phyloP scores from a whole-genome alignment of 2,113 vertebrate genomes.

The Capreolus pygargus region DNA sequence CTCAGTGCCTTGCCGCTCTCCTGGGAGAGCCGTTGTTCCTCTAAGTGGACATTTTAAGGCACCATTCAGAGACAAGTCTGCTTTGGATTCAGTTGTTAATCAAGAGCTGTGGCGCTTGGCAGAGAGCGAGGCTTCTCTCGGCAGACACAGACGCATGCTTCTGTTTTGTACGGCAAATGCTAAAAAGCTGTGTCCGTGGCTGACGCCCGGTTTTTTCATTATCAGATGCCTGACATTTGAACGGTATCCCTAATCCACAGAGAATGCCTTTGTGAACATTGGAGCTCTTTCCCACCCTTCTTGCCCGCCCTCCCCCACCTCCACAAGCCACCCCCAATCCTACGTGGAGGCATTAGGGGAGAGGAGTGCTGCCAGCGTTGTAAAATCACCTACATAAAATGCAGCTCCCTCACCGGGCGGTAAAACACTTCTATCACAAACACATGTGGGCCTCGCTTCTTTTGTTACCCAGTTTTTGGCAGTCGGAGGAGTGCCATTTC shows the following conservation, averaged over 20 bases:
- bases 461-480: conserved; percentile 42
- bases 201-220: conserved; percentile 63
- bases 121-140: conserved; percentile 53
- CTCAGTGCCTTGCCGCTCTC: not conserved
- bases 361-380: conserved; percentile 44
- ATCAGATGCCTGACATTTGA: conserved; percentile 59
- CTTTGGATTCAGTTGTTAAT: conserved; percentile 50
- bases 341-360: not conserved
- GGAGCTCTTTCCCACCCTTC: not conserved
- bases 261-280: conserved; percentile 54
- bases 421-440: conserved; percentile 42
- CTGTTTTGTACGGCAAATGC: conserved; percentile 66
- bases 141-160: conserved; percentile 20
- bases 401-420: conserved; percentile 10
- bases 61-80: not conserved
- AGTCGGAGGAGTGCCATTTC: not conserved
- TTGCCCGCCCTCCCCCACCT: not conserved
- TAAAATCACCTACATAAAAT: conserved; percentile 60
- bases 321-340: not conserved
- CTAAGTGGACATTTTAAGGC: not conserved
- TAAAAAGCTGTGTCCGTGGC: conserved; percentile 42
- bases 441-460: conserved; percentile 49
- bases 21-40: not conserved
- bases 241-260: conserved; percentile 32
- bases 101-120: conserved; percentile 56